These are phyloP conservation scores for Abrostola tripartita DNA, from an alignment of 2,888 invertebrate species.

Conservation along the genomic window DNA sequence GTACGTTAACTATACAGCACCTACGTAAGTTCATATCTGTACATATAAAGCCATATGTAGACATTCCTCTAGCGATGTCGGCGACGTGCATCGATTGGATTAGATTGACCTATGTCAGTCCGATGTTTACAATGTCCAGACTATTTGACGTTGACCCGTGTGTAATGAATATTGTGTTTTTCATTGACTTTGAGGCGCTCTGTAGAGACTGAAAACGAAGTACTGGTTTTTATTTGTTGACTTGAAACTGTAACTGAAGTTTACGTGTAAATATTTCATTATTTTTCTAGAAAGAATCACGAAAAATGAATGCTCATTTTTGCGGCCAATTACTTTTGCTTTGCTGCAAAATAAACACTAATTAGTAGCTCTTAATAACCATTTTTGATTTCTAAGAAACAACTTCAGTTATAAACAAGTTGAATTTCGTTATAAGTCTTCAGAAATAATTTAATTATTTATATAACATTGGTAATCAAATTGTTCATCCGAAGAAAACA, in stretches of 20 bases:
- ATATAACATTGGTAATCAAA: slow-evolving; percentile 25
- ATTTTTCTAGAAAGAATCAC: too few species aligned
- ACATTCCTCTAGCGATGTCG: slow-evolving; percentile 28
- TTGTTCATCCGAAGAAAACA: slow-evolving; percentile 30
- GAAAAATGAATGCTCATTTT: too few species aligned
- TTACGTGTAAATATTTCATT: too few species aligned
- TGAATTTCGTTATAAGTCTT: background rate
- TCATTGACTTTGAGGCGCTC: slow-evolving; percentile 7
- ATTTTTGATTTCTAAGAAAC: slow-evolving; percentile 11
- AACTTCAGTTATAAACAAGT: slow-evolving; percentile 1
- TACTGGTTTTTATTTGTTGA: background rate
- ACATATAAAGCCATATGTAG: slow-evolving; percentile 13
- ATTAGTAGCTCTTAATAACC: too few species aligned
- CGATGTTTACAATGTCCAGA: slow-evolving; percentile 33
- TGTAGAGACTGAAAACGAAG: slow-evolving; percentile 4
- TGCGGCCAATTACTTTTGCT: too few species aligned
- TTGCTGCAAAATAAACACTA: too few species aligned
- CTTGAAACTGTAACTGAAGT: background rate
- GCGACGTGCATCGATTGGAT: slow-evolving; percentile 42
- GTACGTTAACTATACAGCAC: background rate
- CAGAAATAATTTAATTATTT: slow-evolving; percentile 35
- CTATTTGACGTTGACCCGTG: slow-evolving; percentile 30
- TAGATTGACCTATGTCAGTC: slow-evolving; percentile 46
- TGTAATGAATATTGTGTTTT: slow-evolving; percentile 28
- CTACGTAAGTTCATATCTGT: slow-evolving; percentile 6